Evolutionary conservation across 1,140 invertebrate species (phyloP).

Genomic region (Drosophila virilis): DNA sequence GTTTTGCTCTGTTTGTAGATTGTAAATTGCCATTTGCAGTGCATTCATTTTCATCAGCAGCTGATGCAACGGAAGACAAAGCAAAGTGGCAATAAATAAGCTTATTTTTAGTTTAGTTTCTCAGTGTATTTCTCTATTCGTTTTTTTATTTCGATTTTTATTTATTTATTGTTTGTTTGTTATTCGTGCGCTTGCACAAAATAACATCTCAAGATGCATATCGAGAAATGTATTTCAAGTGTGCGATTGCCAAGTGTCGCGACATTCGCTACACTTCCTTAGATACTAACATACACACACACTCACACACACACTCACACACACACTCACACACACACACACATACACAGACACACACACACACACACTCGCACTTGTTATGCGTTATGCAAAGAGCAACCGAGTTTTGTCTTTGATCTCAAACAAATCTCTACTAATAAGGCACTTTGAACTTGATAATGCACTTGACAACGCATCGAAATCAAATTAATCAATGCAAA

Average conservation of each 20-base stretch:
- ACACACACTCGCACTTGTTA: constrained; percentile 4
- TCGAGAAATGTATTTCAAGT: constrained; percentile 43
- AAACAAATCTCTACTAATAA: constrained; percentile 8
- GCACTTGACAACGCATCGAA: constrained; percentile 25
- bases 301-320: neutral
- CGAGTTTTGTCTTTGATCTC: constrained; percentile 8
- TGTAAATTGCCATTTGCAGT: constrained; percentile 36
- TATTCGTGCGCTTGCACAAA: constrained; percentile 25
- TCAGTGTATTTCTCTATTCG: constrained; percentile 7
- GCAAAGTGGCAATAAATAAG: constrained; percentile 64
- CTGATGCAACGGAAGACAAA: constrained; percentile 70
- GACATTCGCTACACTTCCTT: constrained; percentile 2
- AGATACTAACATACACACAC: neutral
- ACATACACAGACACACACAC: neutral
- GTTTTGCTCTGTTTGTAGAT: constrained; percentile 16
- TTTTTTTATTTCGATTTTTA: constrained; percentile 7
- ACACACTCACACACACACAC: neutral
- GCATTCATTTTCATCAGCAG: constrained; percentile 59
- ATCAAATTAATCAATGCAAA: constrained; percentile 60
- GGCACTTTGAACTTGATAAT: constrained; percentile 21
- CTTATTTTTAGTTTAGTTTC: constrained; percentile 66
- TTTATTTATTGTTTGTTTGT: constrained; percentile 40
- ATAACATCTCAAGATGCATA: constrained; percentile 40
- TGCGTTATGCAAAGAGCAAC: constrained; percentile 1
- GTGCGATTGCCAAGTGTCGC: constrained; percentile 32